Base-by-base conservation (phyloP, 1,140 invertebrate genomes). In the Cheumatopsyche charites region DNA sequence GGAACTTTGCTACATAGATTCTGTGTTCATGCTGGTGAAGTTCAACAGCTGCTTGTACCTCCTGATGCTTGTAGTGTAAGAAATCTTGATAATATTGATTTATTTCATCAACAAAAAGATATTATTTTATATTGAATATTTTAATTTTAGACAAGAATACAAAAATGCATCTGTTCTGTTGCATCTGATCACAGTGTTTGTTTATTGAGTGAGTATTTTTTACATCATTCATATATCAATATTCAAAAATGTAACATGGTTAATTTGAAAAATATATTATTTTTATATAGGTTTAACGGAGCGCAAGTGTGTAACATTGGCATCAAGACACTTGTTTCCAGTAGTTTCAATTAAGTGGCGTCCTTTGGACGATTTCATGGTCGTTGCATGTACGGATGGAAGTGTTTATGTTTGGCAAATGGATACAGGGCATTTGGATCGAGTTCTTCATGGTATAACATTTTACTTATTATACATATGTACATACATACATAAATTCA, bases 381-480 rank as follows among this genome's bases (percentile, higher is more conserved):
- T 99, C 74, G 94, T 99, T 15, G 94, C 94, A n/a, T 98, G 96
- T 80, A 93, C 94, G 11, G 97, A 99, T 85, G 96, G 97, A 13
- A 96, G 95, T 5, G 96, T 98, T 9, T 98, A 98, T 81, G 95
- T 99, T 0, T 99, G 98, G 98, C 97, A 99, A 87, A 99, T 99
- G 96, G 98, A 99, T 85, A 99, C 97, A 52, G 97, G 96, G 1
- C 97, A 98, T 81, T 81, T 99, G 70, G 98, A 99, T 83, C 87
- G 97, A 61, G 96, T 99, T 23, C 85, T 98, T 0, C 94, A 98
- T 82, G 92, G 91, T 89, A 73, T 1, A 29, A 4, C 29, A 36
- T 36, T 36, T 36, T 4, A 4, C 3, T 36, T 9, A 9, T 49
- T 15, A 15, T 43, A 49, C 13, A 15, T 5, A 15, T n/a, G 4